Conservation (phyloP, 2,113 vertebrate species). For the Syngnathus floridae region DNA sequence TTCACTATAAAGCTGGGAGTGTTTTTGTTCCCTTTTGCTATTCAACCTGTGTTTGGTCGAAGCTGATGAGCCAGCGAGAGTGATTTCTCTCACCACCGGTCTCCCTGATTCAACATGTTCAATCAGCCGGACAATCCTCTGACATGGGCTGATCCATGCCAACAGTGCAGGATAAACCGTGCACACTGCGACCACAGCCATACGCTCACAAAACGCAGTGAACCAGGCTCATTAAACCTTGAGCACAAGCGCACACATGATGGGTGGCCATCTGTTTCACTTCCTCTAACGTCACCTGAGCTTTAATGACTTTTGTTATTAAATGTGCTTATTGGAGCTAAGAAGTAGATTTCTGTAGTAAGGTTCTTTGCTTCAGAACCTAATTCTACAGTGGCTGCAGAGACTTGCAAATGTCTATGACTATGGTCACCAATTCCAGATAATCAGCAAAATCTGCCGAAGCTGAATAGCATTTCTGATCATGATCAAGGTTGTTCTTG, state of each 20-base stretch:
- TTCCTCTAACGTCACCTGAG: conserved; percentile 1
- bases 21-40: background rate
- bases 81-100: background rate
- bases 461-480: background rate
- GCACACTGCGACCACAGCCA: background rate
- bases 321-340: background rate
- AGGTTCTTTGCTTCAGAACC: background rate
- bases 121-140: conserved; percentile 5
- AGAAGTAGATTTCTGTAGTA: background rate
- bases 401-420: background rate
- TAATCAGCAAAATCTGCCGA: no score
- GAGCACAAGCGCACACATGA: background rate
- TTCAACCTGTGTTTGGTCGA: background rate
- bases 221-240: background rate
- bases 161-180: background rate
- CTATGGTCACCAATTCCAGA: no score
- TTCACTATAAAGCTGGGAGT: background rate
- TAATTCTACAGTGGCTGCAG: background rate
- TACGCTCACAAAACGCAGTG: conserved; percentile 7
- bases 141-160: background rate
- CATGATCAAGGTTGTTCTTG: no score
- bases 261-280: conserved; percentile 7
- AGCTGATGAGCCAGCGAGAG: background rate
- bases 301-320: background rate
- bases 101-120: conserved; percentile 1